phyloP scores from a whole-genome alignment of 2,113 vertebrate genomes.

The Tursiops truncatus region DNA sequence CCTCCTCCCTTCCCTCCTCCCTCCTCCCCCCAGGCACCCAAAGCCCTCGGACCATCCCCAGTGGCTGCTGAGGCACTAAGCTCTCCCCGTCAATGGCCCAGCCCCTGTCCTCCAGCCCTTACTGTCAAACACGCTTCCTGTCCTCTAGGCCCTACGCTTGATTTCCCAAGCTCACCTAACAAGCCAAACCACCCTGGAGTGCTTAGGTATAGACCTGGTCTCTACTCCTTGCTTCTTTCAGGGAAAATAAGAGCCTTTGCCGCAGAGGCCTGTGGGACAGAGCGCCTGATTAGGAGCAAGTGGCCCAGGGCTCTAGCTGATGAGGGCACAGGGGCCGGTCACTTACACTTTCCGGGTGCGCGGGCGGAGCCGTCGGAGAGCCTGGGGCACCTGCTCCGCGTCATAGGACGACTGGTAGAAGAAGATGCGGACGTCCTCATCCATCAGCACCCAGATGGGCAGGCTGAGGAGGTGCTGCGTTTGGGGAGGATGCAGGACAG shows the following conservation, averaged over 20 bases:
- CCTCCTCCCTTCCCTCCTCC: background rate
- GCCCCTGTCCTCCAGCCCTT: background rate
- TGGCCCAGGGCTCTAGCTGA: rapidly evolving
- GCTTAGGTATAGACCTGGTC: background rate
- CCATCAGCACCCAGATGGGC: slow-evolving; percentile 91
- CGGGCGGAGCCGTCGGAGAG: slow-evolving; percentile 92
- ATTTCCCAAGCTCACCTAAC: background rate
- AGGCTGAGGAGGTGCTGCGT: slow-evolving; percentile 88
- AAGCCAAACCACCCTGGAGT: background rate
- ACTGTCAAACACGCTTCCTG: background rate
- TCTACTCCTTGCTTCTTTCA: background rate
- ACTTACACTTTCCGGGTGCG: slow-evolving; percentile 86
- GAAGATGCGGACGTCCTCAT: slow-evolving; percentile 92
- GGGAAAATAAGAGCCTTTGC: too few species aligned
- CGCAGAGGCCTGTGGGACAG: background rate
- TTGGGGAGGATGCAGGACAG: slow-evolving; percentile 3
- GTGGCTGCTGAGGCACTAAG: background rate
- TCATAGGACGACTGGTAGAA: slow-evolving; percentile 94
- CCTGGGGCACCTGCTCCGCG: slow-evolving; percentile 88
- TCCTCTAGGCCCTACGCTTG: background rate
- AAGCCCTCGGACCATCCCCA: background rate
- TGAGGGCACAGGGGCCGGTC: rapidly evolving
- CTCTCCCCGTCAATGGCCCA: background rate
- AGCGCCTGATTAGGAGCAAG: too few species aligned
- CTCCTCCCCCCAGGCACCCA: background rate